A percentile compares a stretch with the other conserved stretches of the same genome.
These are phyloP conservation scores for Drosophila kurseongensis DNA, from an alignment of 1,140 invertebrate species.

Conservation along the genomic window DNA sequence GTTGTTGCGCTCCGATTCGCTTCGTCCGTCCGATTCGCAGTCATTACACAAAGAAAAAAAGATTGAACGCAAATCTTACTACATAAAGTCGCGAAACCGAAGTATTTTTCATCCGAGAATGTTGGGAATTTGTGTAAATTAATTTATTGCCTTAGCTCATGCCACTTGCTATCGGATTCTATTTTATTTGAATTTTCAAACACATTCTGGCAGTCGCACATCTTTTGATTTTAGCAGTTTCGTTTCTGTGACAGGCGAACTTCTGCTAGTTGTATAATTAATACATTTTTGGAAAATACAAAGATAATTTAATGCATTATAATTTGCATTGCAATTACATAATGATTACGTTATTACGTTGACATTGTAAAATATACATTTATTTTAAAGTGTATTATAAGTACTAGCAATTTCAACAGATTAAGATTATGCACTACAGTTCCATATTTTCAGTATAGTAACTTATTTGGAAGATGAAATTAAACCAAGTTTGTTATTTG, in stretches of 20 bases:
- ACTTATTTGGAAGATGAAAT: too few relatives aligned
- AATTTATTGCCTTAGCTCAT: conserved; percentile 71
- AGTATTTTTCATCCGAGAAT: conserved; percentile 59
- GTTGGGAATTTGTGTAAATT: conserved; percentile 72
- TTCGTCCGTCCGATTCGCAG: conserved; percentile 54
- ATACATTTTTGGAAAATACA: too few relatives aligned
- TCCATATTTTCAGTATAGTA: too few relatives aligned
- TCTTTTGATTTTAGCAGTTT: conserved; percentile 16
- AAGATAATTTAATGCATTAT: too few relatives aligned
- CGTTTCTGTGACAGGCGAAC: conserved; percentile 2
- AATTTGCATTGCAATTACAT: too few relatives aligned
- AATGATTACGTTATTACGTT: too few relatives aligned
- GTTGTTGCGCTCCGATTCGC: conserved; percentile 68
- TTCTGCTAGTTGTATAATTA: neutral
- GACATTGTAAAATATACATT: too few relatives aligned
- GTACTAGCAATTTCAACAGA: too few relatives aligned
- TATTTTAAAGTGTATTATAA: too few relatives aligned
- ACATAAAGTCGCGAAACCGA: conserved; percentile 17
- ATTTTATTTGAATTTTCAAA: conserved; percentile 42
- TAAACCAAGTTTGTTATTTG: too few relatives aligned
- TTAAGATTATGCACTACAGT: too few relatives aligned
- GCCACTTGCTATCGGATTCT: conserved; percentile 53
- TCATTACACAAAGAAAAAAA: conserved; percentile 33
- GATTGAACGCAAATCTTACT: conserved; percentile 48
- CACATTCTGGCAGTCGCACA: conserved; percentile 21